Evolutionary conservation across 2,113 vertebrate species (phyloP), one percentile per base, ranked within the genome.

Genomic region (Herpetotheres cachinnans): DNA sequence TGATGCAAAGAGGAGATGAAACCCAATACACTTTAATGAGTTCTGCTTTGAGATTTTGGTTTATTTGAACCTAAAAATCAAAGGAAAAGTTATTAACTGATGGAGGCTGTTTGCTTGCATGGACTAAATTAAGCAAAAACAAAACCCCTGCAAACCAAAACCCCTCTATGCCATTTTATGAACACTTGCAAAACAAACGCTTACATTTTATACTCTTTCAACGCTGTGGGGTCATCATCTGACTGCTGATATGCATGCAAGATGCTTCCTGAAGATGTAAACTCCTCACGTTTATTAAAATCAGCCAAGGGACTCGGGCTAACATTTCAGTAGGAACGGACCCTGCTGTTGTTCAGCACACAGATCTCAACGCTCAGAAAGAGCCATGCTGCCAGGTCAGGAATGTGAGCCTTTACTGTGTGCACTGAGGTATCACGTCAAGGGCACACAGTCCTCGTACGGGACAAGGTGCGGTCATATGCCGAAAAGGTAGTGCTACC

Each of bases 61-160:
- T 95, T 86, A 76, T 86, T 84, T 93, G 86, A 92, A 89, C 52
- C 24, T 46, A 89, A 84, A 89, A 92, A 86, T 93, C 80, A 89
- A 63, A 67, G 62, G 67, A n/a, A 16, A 70, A 52, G 50, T 59
- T 91, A 87, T 71, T 74, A 93, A 84, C 72, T n/a, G n/a, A 80
- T 12, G 61, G 56, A 91, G 50, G 78, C 66, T 84, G 50, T 70
- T 84, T 47, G 78, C 62, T n/a, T 70, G 56, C 14, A 38, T 25
- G 72, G 67, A 70, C 54, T 54, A 76, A 74, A 90, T 79, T 74
- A 83, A 82, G 86, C 42, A 56, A 87, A 90, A 59, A 2, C 71
- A 79, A 93, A 82, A 4, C 47, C 65, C 61, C 20, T n/a, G 49
- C 72, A 84, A 87, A 70, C 38, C n/a, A 36, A 69, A 79, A 9